Percentiles rank a stretch among this genome's conserved stretches.
These are phyloP conservation scores for Drosophila bocki DNA, from an alignment of 1,140 invertebrate species.

Conservation along the genomic window DNA sequence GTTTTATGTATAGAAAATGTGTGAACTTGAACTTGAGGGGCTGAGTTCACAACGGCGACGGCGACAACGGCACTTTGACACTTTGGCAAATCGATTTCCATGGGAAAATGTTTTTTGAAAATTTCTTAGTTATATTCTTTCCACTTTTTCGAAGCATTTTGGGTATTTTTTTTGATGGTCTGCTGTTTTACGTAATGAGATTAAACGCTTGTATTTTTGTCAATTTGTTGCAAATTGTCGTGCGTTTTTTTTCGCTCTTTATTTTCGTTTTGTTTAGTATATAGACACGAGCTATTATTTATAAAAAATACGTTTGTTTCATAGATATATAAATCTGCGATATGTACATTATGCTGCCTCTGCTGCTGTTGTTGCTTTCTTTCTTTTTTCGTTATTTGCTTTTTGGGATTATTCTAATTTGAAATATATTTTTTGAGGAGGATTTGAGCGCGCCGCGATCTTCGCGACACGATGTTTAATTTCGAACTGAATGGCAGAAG, in stretches of 20 bases:
- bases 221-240: slow-evolving; percentile 82
- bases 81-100: slow-evolving; percentile 71
- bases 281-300: slow-evolving; percentile 79
- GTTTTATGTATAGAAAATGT: slow-evolving; percentile 18
- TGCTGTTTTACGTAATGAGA: slow-evolving; percentile 76
- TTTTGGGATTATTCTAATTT: slow-evolving; percentile 34
- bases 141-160: slow-evolving; percentile 13
- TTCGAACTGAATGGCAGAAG: slow-evolving; percentile 76
- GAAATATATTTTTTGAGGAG: slow-evolving; percentile 36
- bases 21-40: slow-evolving; percentile 75
- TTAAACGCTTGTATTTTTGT: slow-evolving; percentile 79
- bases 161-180: slow-evolving; percentile 21
- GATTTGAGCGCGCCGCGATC: slow-evolving; percentile 51
- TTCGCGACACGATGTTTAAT: slow-evolving; percentile 74
- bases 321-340: slow-evolving; percentile 50
- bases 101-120: slow-evolving; percentile 40
- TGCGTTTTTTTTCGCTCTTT: slow-evolving; percentile 50
- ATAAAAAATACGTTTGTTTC: slow-evolving; percentile 65
- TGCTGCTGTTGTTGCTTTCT: slow-evolving; percentile 24
- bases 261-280: slow-evolving; percentile 56
- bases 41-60: slow-evolving; percentile 49
- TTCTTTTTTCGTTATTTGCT: slow-evolving; percentile 39
- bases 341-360: slow-evolving; percentile 60
- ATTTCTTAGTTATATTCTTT: slow-evolving; percentile 16
- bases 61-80: slow-evolving; percentile 61